Percentiles rank a stretch among this genome's conserved stretches.
These are phyloP conservation scores for Lagorchestes hirsutus DNA, from an alignment of 2,797 vertebrate genomes.

Conservation along the genomic window DNA sequence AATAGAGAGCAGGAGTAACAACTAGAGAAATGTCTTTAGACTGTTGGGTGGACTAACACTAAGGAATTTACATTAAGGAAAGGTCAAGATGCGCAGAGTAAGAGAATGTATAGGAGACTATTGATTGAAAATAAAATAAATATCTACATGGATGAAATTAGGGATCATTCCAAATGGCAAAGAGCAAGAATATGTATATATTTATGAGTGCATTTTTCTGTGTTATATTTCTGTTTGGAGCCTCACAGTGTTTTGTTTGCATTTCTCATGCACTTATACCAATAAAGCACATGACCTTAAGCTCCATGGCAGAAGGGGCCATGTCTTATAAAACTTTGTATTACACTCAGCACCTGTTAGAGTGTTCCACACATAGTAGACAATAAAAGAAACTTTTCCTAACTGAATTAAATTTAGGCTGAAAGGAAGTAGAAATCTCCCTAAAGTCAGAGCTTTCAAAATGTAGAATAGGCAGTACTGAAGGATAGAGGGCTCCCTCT, in stretches of 20 bases:
- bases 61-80: neutral
- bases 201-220: neutral
- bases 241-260: neutral
- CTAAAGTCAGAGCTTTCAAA: neutral
- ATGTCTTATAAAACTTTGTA: conserved; percentile 14
- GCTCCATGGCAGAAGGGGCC: neutral
- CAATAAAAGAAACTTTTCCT: neutral
- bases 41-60: neutral
- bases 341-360: neutral
- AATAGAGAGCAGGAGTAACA: neutral
- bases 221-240: neutral
- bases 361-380: neutral
- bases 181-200: neutral
- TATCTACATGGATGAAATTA: neutral
- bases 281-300: neutral
- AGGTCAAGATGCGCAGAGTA: neutral
- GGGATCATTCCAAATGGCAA: neutral
- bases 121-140: neutral
- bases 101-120: neutral
- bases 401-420: neutral
- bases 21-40: neutral
- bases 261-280: neutral
- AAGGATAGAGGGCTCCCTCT: neutral
- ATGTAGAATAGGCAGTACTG: neutral
- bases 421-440: neutral